These are phyloP conservation scores for Andrena praecox DNA, from an alignment of 2,888 invertebrate species.

Conservation along the genomic window DNA sequence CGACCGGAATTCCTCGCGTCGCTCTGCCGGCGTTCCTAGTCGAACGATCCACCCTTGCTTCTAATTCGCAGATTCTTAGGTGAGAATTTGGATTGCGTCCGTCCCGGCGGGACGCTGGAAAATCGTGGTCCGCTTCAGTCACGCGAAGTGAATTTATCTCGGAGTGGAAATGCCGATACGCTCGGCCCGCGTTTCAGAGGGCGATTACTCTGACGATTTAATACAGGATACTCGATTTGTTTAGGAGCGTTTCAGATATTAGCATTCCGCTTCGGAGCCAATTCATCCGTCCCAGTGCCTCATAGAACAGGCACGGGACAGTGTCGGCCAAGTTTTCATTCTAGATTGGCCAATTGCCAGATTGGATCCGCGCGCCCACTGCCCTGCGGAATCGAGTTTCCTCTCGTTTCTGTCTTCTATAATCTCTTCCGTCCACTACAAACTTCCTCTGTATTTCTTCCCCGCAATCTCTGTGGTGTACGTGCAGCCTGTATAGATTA, in stretches of 20 bases:
- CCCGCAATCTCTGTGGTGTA: constrained; percentile 1
- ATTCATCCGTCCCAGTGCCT: constrained; percentile 20
- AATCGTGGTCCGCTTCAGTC: background rate
- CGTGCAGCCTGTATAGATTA: constrained; percentile 19
- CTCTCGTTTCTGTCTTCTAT: constrained; percentile 49
- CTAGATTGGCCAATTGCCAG: constrained; percentile 68
- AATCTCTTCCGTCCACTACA: constrained; percentile 50
- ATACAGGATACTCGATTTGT: background rate
- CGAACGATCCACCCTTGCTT: background rate
- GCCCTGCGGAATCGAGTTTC: constrained; percentile 66
- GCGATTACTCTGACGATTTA: background rate
- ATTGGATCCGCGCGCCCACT: constrained; percentile 62
- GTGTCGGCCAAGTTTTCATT: constrained; percentile 65
- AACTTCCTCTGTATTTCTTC: constrained; percentile 20
- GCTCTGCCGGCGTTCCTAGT: background rate
- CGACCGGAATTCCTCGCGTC: constrained; percentile 29
- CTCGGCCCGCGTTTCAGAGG: background rate
- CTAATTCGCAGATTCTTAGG: constrained; percentile 41
- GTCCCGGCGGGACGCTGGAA: background rate
- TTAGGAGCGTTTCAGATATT: constrained; percentile 37
- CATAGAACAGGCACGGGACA: constrained; percentile 9
- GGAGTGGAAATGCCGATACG: background rate
- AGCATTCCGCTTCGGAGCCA: constrained; percentile 32
- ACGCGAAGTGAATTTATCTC: background rate
- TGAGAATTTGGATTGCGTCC: constrained; percentile 47